A percentile compares a stretch with the other conserved stretches of the same genome.
These are phyloP conservation scores for Drosophila borealis DNA, from an alignment of 2,888 invertebrate genomes.

Conservation along the genomic window DNA sequence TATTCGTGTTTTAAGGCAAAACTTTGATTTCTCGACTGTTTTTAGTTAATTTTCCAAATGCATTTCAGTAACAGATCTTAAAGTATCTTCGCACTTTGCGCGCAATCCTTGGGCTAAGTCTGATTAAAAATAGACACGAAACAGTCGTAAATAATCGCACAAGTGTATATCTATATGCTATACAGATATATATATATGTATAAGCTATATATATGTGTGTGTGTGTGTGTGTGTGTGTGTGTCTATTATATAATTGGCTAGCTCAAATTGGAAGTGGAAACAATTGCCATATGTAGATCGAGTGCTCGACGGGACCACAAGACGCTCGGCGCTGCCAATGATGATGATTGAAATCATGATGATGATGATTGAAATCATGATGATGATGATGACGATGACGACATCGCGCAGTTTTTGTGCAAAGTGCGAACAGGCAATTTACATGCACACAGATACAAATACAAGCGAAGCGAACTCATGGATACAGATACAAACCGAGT, in stretches of 20 bases:
- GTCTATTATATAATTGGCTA: constrained; percentile 56
- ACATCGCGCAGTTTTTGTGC: constrained; percentile 63
- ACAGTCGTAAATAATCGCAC: constrained; percentile 22
- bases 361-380: constrained; percentile 22
- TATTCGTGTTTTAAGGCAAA: no score
- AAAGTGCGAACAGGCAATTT: constrained; percentile 63
- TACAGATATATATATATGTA: constrained; percentile 2
- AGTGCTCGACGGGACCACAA: constrained; percentile 42
- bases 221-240: constrained; percentile 4
- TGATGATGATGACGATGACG: constrained; percentile 49
- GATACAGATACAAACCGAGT: constrained; percentile 30
- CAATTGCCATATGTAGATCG: constrained; percentile 66
- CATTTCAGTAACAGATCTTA: constrained; percentile 7
- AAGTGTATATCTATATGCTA: constrained; percentile 11
- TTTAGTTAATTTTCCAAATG: background rate
- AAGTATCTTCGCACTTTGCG: constrained; percentile 27
- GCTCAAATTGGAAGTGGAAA: constrained; percentile 63
- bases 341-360: background rate
- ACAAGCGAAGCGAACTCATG: constrained; percentile 23
- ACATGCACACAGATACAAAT: constrained; percentile 43
- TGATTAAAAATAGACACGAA: constrained; percentile 33
- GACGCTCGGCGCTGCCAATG: constrained; percentile 22
- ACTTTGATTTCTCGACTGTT: background rate
- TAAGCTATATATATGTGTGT: background rate
- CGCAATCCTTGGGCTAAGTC: constrained; percentile 16